A percentile compares a stretch with the other conserved stretches of the same genome.
Evolutionary conservation across 2,888 invertebrate genomes (phyloP).

Genomic region (Papilio gigon): DNA sequence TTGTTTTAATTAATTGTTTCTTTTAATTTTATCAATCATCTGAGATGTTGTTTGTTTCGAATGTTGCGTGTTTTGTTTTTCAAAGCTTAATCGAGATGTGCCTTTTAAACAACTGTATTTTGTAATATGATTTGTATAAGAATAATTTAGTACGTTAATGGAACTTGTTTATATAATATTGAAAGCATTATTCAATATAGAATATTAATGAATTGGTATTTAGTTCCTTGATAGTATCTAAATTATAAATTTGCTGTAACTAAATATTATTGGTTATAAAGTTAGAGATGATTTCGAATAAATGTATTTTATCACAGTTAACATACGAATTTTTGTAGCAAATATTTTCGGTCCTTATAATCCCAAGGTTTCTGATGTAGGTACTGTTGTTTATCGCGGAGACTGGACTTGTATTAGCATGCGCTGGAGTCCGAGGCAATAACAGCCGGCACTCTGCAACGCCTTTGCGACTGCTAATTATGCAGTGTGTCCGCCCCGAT

Average conservation of each 20-base stretch:
- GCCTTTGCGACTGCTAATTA: conserved; percentile 77
- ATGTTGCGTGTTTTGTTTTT: conserved; percentile 3
- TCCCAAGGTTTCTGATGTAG: neutral
- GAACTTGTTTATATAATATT: too few species aligned
- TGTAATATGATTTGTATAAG: neutral
- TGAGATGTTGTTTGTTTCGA: conserved; percentile 4
- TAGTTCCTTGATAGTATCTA: too few species aligned
- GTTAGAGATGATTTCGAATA: neutral
- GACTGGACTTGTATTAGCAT: conserved; percentile 13
- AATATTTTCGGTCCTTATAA: neutral
- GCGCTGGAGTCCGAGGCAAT: conserved; percentile 48
- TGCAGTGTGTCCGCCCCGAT: conserved; percentile 74
- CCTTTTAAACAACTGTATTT: neutral
- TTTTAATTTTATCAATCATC: conserved; percentile 5
- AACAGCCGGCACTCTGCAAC: conserved; percentile 54
- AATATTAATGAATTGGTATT: neutral
- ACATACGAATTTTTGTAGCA: neutral
- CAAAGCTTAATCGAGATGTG: too few species aligned
- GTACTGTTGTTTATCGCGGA: neutral
- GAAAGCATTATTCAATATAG: too few species aligned
- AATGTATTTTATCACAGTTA: neutral
- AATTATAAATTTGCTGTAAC: neutral
- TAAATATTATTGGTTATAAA: neutral
- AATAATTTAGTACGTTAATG: neutral
- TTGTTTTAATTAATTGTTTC: conserved; percentile 28